These are phyloP conservation scores for Ophioninae sp. DNA, from an alignment of 2,888 invertebrate species.

Conservation along the genomic window DNA sequence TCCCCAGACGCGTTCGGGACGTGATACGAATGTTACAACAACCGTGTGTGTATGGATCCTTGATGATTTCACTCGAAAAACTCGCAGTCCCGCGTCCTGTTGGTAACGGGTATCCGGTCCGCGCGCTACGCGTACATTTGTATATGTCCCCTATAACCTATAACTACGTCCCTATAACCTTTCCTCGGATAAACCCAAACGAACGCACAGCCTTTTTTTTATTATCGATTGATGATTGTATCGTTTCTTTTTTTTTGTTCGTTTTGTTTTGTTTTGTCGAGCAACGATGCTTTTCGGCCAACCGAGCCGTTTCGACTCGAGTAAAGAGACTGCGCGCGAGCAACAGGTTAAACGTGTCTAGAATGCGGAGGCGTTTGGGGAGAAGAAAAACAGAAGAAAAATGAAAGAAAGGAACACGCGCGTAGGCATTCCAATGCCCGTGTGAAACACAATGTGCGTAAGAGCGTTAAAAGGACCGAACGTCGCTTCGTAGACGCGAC, in stretches of 20 bases:
- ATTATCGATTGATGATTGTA: too few relatives aligned
- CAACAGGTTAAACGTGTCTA: constrained; percentile 53
- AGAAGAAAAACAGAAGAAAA: constrained; percentile 10
- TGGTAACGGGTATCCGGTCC: neutral
- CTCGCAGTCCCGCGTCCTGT: constrained; percentile 11
- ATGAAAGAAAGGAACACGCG: constrained; percentile 36
- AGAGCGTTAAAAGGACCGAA: constrained; percentile 61
- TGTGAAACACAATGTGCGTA: constrained; percentile 22
- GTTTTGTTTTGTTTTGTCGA: neutral
- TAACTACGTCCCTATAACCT: neutral
- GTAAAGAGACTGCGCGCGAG: constrained; percentile 39
- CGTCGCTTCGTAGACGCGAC: constrained; percentile 70
- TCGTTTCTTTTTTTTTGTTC: neutral
- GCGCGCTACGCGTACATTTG: neutral
- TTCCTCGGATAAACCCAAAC: neutral
- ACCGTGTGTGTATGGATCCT: constrained; percentile 21
- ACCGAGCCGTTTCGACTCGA: constrained; percentile 30
- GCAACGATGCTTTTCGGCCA: neutral
- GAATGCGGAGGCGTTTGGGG: constrained; percentile 45
- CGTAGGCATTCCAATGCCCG: constrained; percentile 59
- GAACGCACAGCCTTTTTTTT: neutral
- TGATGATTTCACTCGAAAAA: constrained; percentile 32
- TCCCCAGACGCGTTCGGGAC: constrained; percentile 36
- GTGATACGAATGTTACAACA: constrained; percentile 49
- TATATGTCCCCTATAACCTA: neutral